These are phyloP conservation scores for Cervus canadensis DNA, from an alignment of 2,113 vertebrate genomes.

Conservation along the genomic window DNA sequence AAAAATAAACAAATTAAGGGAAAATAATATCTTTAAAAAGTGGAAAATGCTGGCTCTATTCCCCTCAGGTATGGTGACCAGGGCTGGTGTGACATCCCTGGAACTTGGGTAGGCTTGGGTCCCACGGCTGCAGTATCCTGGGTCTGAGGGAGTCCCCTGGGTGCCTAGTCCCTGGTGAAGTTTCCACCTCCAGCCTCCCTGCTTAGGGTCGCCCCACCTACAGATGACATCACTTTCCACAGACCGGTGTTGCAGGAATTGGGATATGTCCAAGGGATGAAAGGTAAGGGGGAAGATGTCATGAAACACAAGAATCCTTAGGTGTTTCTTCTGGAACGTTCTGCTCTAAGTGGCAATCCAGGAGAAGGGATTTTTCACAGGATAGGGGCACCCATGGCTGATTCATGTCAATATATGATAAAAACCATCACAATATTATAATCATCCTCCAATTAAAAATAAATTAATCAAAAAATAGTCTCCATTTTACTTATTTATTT, in stretches of 20 bases:
- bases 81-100: neutral
- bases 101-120: neutral
- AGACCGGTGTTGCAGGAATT: neutral
- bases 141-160: neutral
- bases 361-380: neutral
- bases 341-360: neutral
- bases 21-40: neutral
- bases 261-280: neutral
- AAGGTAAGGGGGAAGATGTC: neutral
- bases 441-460: neutral
- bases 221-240: neutral
- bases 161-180: neutral
- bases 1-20: neutral
- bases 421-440: neutral
- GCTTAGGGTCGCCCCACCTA: neutral
- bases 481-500: neutral
- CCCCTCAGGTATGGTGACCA: neutral
- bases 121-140: neutral
- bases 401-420: neutral
- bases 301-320: neutral
- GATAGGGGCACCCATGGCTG: neutral
- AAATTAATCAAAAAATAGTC: neutral
- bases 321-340: neutral
- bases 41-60: neutral
- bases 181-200: neutral